Base-by-base conservation (phyloP, 2,113 vertebrate genomes). In the Ceyx cyanopectus region DNA sequence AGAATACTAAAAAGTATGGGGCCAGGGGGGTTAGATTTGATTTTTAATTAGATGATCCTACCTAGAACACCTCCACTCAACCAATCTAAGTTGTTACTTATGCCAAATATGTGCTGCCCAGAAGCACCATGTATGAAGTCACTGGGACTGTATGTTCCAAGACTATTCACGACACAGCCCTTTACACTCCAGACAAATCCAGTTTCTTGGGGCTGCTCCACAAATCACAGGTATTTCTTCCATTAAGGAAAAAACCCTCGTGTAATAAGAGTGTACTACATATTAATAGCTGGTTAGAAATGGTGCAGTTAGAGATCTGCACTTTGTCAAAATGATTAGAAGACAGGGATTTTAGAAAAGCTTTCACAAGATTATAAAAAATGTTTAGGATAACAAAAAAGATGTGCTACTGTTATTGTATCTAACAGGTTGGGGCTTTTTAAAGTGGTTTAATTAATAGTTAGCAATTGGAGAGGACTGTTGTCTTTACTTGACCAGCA, bases 381-480 rank as follows among this genome's bases (percentile, higher is more conserved):
- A 21, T 1, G 4, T n/a, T 60, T 63, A 51, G 22, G n/a, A 79
- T 32, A 43, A 43, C 10, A 29, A 6, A 17, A 66, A 50, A 9
- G 53, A 24, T 5, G 82, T 63, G 12, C 14, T 7, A 29, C 5
- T 2, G 32, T 53, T 85, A 23, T 53, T 18, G 27, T 51, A 34
- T 0, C 0, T 12, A 15, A 30, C 29, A 21, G 7, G 6, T 22
- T 13, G 8, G 1, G 13, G 29, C 19, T 46, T 88, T 88, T 78
- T 70, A 14, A 32, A 37, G 26, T 7, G 7, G 23, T 13, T 86
- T 58, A 69, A 51, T n/a, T 37, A 85, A 41, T 2, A 51, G 37
- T 18, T 11, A 81, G 30, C 12, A 80, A 69, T 9, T 1, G 2
- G 20, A 51, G 29, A 79, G 8, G 50, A 43, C 15, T 32, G 21